These are phyloP conservation scores for Synanthedon andrenaeformis DNA, from an alignment of 2,888 invertebrate genomes.

Conservation along the genomic window DNA sequence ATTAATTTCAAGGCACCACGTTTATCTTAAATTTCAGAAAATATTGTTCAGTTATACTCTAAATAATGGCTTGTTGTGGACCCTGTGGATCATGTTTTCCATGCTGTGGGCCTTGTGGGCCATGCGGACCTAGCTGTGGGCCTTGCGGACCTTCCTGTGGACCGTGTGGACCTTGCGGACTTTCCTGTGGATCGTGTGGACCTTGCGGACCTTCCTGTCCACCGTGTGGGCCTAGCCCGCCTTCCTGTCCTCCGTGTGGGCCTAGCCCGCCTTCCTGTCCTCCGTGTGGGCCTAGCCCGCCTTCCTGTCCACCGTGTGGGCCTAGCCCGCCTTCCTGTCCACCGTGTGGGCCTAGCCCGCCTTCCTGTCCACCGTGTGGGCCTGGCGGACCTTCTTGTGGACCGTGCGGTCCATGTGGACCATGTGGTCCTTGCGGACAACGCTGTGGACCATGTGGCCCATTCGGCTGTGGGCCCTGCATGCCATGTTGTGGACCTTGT, in stretches of 20 bases:
- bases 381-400: constrained; percentile 15
- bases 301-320: background rate
- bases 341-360: background rate
- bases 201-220: constrained; percentile 8
- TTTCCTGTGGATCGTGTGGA: constrained; percentile 13
- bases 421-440: constrained; percentile 11
- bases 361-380: constrained; percentile 5
- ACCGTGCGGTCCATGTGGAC: constrained; percentile 12
- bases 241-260: no score
- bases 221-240: constrained; percentile 14
- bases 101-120: constrained; percentile 8
- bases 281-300: constrained; percentile 7
- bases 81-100: constrained; percentile 3
- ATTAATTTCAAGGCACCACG: constrained; percentile 9
- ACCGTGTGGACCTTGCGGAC: constrained; percentile 14
- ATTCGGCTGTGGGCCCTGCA: constrained; percentile 8
- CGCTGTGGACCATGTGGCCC: constrained; percentile 13
- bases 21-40: constrained; percentile 5
- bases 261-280: no score
- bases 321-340: background rate
- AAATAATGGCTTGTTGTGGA: constrained; percentile 19
- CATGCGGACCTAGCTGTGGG: background rate
- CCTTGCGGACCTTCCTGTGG: background rate
- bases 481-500: constrained; percentile 8
- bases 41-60: constrained; percentile 1